Percentiles rank a stretch among this genome's conserved stretches.
Evolutionary conservation across 2,888 invertebrate genomes (phyloP).

Genomic region (Nephrotoma guestfalica): DNA sequence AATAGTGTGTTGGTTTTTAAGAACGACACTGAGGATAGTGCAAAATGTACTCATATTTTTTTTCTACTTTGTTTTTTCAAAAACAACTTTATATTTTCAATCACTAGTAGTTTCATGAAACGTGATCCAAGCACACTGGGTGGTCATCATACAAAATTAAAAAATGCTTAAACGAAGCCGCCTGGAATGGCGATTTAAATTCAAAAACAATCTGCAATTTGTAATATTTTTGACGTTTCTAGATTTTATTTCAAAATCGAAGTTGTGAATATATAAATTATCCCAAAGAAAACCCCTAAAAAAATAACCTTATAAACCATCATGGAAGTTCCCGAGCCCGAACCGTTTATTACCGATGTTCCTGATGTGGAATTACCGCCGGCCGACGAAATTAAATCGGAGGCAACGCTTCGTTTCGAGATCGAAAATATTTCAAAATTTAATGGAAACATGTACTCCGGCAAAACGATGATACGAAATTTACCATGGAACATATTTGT

Average conservation of each 20-base stretch:
- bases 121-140: not conserved
- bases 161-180: not conserved
- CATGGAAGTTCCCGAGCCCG: not conserved
- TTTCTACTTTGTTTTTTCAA: too few relatives aligned
- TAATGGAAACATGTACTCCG: conserved; percentile 71
- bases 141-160: not conserved
- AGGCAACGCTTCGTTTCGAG: conserved; percentile 80
- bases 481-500: conserved; percentile 99
- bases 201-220: not conserved
- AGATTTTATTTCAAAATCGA: not conserved
- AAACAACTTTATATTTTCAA: not conserved
- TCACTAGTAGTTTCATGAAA: not conserved
- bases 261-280: not conserved
- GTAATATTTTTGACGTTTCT: not conserved
- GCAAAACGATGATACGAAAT: conserved; percentile 86
- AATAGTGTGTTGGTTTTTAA: too few relatives aligned
- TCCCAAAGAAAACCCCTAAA: not conserved
- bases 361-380: not conserved
- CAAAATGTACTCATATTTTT: too few relatives aligned
- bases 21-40: too few relatives aligned
- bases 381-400: conserved; percentile 25
- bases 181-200: not conserved
- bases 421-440: conserved; percentile 81
- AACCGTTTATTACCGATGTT: not conserved
- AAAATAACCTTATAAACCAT: not conserved